Conservation (phyloP, 2,888 invertebrate genomes). For the Melieria picta region DNA sequence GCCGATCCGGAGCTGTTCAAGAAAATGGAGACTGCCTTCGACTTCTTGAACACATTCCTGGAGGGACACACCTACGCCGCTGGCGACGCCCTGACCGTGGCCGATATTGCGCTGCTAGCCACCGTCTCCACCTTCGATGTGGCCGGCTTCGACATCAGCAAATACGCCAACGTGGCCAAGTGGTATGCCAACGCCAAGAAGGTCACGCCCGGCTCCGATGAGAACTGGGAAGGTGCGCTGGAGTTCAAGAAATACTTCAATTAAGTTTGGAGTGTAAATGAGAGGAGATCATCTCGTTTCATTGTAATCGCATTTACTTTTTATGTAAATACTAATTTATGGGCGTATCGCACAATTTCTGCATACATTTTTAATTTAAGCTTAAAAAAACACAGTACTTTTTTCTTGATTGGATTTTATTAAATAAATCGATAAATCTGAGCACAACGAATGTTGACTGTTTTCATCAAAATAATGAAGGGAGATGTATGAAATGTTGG, state of each 20-base stretch:
- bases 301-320: no score
- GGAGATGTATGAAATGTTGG: no score
- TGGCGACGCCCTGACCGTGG: conserved; percentile 78
- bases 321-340: no score
- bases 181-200: conserved; percentile 72
- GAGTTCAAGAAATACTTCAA: conserved; percentile 68
- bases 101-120: conserved; percentile 78
- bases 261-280: background rate
- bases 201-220: conserved; percentile 71
- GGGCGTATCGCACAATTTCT: no score
- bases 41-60: conserved; percentile 75
- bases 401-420: no score
- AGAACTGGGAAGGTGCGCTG: conserved; percentile 70
- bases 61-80: conserved; percentile 75
- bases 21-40: conserved; percentile 74
- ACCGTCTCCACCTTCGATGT: conserved; percentile 78
- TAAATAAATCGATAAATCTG: no score
- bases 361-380: no score
- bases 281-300: no score
- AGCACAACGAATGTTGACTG: no score
- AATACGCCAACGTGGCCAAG: conserved; percentile 75
- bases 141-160: conserved; percentile 73
- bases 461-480: no score
- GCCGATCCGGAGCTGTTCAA: conserved; percentile 74
- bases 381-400: no score